These are phyloP conservation scores for Caenorhabditis japonica DNA, from an alignment of 2,888 invertebrate genomes.

Conservation along the genomic window DNA sequence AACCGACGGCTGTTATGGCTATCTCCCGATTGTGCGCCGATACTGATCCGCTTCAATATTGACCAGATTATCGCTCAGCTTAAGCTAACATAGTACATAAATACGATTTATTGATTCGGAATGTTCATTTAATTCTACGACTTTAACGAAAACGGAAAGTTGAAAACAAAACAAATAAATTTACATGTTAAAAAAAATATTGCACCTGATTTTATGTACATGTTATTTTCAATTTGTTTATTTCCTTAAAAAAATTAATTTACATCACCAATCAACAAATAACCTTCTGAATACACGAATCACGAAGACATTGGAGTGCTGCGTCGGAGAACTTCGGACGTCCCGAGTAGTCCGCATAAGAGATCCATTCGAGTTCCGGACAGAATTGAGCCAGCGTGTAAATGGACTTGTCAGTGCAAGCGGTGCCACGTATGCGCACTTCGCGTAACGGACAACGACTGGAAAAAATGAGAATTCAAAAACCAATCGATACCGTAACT, in stretches of 20 bases:
- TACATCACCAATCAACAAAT: constrained; percentile 68
- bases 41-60: no score
- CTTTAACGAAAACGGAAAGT: no score
- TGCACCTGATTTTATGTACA: no score
- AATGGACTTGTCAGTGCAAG: constrained; percentile 75
- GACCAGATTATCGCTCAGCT: no score
- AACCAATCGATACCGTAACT: neutral
- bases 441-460: constrained; percentile 71
- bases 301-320: constrained; percentile 72
- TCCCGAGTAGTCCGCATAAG: constrained; percentile 75
- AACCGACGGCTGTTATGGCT: no score
- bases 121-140: no score
- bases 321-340: constrained; percentile 73
- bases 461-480: neutral
- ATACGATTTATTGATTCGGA: no score
- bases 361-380: constrained; percentile 76
- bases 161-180: no score
- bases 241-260: neutral
- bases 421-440: constrained; percentile 75
- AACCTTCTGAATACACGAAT: constrained; percentile 75
- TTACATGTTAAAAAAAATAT: no score
- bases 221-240: no score
- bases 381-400: constrained; percentile 75
- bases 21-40: no score
- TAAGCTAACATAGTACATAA: no score